These are phyloP conservation scores for Nomada lathburiana DNA, from an alignment of 2,888 invertebrate species.

Conservation along the genomic window DNA sequence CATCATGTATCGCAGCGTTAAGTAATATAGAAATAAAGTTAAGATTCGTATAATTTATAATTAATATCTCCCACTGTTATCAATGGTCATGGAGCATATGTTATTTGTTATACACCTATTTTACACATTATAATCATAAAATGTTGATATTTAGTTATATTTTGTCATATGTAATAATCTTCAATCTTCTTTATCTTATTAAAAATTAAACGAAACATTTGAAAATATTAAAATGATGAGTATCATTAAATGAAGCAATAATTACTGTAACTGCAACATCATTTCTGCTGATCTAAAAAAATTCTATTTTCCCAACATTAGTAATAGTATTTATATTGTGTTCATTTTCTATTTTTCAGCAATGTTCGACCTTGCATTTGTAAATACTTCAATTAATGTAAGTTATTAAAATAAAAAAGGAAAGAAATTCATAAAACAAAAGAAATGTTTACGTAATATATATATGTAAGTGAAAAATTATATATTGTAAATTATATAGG, in stretches of 20 bases:
- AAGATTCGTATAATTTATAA: conserved; percentile 39
- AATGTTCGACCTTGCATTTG: conserved; percentile 58
- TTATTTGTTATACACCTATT: conserved; percentile 38
- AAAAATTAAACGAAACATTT: conserved; percentile 12
- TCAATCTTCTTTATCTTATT: conserved; percentile 5
- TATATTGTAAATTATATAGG: conserved; percentile 39
- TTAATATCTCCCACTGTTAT: conserved; percentile 30
- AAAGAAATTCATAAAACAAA: conserved; percentile 45
- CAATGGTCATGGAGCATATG: conserved; percentile 14
- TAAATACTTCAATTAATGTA: conserved; percentile 71
- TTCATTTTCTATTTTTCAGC: neutral
- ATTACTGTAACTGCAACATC: conserved; percentile 33
- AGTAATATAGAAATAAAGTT: conserved; percentile 33
- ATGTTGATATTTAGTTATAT: conserved; percentile 15
- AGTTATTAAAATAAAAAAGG: conserved; percentile 66
- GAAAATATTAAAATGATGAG: conserved; percentile 24
- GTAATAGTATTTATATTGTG: conserved; percentile 40
- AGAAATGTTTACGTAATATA: conserved; percentile 28
- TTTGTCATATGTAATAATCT: conserved; percentile 18
- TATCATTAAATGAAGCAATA: conserved; percentile 36
- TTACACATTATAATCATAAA: conserved; percentile 29
- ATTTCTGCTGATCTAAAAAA: conserved; percentile 55
- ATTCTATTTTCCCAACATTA: conserved; percentile 46
- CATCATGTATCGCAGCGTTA: conserved; percentile 36
- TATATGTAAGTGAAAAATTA: conserved; percentile 32